These are phyloP conservation scores for Lasioglossum villosulum DNA, from an alignment of 2,888 invertebrate species.

Conservation along the genomic window DNA sequence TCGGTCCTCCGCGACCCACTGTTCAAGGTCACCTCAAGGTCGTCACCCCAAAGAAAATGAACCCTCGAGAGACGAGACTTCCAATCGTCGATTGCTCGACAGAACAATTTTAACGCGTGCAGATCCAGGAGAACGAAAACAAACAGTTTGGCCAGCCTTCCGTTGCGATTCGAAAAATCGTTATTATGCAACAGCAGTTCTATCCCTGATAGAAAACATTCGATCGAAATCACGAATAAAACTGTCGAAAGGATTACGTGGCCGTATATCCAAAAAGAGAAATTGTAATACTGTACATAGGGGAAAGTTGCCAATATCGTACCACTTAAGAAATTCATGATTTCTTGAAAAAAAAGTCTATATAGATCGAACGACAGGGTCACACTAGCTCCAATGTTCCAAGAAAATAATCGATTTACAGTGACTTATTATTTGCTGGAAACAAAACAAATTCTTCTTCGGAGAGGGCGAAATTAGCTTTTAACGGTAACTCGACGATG, in stretches of 20 bases:
- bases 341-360: not conserved
- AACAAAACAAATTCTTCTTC: not conserved
- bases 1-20: constrained; percentile 32
- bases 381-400: not conserved
- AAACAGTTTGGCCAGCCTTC: not conserved
- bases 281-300: not conserved
- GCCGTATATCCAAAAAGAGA: not conserved
- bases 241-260: not conserved
- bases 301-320: not conserved
- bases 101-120: not conserved
- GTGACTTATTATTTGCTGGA: not conserved
- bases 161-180: not conserved
- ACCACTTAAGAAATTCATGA: not conserved
- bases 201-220: not conserved
- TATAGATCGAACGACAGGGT: not conserved
- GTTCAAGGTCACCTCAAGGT: not conserved
- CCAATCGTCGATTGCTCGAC: not conserved
- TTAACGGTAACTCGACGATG: not conserved
- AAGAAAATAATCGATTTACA: not conserved
- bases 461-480: not conserved
- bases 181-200: not conserved
- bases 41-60: not conserved
- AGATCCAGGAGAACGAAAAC: not conserved
- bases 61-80: not conserved
- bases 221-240: not conserved